Evolutionary conservation across 2,797 vertebrate genomes (phyloP), one percentile per base, ranked within the genome.

Genomic region (Protosalanx chinensis): DNA sequence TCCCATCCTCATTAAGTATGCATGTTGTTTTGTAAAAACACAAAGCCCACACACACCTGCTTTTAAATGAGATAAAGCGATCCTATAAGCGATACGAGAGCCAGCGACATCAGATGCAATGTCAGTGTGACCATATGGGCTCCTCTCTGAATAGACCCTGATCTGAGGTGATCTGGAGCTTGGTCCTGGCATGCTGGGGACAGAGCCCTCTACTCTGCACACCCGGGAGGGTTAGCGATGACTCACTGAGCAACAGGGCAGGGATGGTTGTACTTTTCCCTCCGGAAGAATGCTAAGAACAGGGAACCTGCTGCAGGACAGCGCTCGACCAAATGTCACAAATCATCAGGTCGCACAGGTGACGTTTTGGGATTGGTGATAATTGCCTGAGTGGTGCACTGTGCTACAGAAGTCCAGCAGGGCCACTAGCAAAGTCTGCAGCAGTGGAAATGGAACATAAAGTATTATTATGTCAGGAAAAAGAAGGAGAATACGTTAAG

Each of bases 261-360:
- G 66, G 70, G 35, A 61, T 59, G 56, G 60, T 35, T 64, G 51
- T 67, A 60, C 15, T 62, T 67, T 61, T 65, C 49, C 49, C 58
- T 51, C 15, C 59, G 35, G 64, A n/a, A 71, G 27, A 63, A 46
- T 1, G 49, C 61, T 67, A 64, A 73, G 57, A 67, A 71, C 56
- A 15, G 30, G 16, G 57, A 23, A 51, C 16, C 16, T 3, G 51
- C 33, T 30, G 33, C n/a, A 27, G 33, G 63, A 79, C 68, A 62
- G 15, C 62, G 18, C 56, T 30, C 57, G 29, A 41, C 37, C 56
- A 51, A 67, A 32, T 6, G 46, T 8, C 49, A 75, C 77, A 53
- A 41, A 74, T 76, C 75, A 76, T 51, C 10, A 2, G 3, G 27
- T 6, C 73, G 67, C 12, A 53, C 67, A 65, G 4, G 6, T 2